Conservation (phyloP, 1,140 invertebrate species). For the Papilio machaon region DNA sequence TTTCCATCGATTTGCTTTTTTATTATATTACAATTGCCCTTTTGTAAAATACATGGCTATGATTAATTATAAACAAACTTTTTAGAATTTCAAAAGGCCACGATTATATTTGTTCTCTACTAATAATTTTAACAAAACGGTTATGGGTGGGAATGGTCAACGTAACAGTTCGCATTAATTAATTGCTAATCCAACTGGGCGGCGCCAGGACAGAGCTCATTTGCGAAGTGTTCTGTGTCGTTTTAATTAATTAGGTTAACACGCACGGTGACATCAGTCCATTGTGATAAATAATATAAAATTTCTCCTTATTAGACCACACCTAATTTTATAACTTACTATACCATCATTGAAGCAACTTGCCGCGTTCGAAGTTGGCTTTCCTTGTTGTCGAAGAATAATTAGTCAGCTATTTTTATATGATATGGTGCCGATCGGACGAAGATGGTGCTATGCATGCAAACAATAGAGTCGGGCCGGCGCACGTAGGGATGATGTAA, state of each 20-base stretch:
- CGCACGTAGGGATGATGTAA: conserved; percentile 75
- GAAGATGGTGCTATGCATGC: conserved; percentile 27
- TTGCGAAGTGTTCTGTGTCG: conserved; percentile 39
- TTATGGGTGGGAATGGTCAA: conserved; percentile 26
- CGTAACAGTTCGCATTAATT: conserved; percentile 42
- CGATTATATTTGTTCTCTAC: background rate
- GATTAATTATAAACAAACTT: no score
- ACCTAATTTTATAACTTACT: conserved; percentile 21
- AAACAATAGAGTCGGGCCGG: conserved; percentile 51
- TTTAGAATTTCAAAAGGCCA: no score
- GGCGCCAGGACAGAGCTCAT: conserved; percentile 32
- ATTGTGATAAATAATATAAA: conserved; percentile 24
- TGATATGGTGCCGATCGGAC: conserved; percentile 14
- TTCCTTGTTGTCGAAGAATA: conserved; percentile 26
- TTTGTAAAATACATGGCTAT: no score
- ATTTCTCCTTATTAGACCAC: conserved; percentile 12
- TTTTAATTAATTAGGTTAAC: conserved; percentile 41
- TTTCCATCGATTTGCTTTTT: background rate
- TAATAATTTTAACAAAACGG: conserved; percentile 23
- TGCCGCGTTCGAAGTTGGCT: background rate
- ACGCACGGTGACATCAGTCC: conserved; percentile 50
- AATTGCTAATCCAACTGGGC: conserved; percentile 35
- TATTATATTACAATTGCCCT: background rate
- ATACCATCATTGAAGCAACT: conserved; percentile 7
- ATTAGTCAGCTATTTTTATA: conserved; percentile 18